phyloP scores from a whole-genome alignment of 2,888 invertebrate genomes.

The Trachelus tabidus region DNA sequence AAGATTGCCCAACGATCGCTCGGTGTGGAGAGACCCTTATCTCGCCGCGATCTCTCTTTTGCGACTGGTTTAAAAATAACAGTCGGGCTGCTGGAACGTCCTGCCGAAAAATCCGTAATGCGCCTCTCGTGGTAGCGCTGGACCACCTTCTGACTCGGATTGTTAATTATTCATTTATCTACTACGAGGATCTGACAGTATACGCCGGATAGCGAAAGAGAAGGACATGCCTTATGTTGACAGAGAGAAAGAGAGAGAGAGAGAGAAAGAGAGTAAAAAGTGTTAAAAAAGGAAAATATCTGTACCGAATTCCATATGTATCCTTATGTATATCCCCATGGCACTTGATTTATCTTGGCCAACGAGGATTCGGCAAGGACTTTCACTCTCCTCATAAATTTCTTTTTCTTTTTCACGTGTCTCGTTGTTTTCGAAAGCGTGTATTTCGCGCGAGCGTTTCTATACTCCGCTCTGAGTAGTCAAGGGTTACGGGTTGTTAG shows the following conservation, averaged over 20 bases:
- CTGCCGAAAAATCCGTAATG: neutral
- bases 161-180: neutral
- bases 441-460: neutral
- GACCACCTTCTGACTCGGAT: neutral
- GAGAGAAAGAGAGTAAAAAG: neutral
- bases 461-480: neutral
- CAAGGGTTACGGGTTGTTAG: neutral
- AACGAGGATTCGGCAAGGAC: neutral
- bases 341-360: neutral
- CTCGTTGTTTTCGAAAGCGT: neutral
- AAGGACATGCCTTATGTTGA: neutral
- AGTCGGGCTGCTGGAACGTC: neutral
- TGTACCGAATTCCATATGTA: neutral
- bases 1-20: neutral
- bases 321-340: neutral
- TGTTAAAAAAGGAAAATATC: neutral
- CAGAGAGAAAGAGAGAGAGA: neutral
- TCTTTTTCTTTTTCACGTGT: neutral
- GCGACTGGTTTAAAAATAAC: neutral
- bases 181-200: neutral
- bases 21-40: neutral
- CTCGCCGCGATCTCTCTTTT: neutral
- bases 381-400: conserved; percentile 2
- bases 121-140: neutral
- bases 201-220: neutral